Conservation (phyloP, 2,113 vertebrate species). For the Grammomys dolichurus region DNA sequence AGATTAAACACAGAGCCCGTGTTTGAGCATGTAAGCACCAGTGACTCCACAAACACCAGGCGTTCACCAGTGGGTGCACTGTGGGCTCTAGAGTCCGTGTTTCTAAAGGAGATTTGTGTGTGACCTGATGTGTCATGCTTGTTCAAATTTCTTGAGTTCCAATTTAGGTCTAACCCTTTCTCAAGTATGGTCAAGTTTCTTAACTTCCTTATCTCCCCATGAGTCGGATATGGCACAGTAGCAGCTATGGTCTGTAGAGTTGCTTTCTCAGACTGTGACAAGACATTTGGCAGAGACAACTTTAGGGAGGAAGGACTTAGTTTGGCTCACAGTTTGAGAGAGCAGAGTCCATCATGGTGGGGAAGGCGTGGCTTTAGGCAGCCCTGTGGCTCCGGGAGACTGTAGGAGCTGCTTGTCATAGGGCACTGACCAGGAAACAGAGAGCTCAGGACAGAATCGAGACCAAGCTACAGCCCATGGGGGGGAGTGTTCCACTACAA, state of each 20-base stretch:
- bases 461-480: neutral
- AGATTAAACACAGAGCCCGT: neutral
- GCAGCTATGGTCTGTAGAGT: neutral
- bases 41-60: neutral
- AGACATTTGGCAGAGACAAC: neutral
- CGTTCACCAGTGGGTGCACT: neutral
- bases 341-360: too few relatives aligned
- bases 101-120: neutral
- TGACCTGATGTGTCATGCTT: neutral
- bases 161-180: neutral
- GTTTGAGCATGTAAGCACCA: neutral
- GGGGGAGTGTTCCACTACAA: neutral
- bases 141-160: neutral
- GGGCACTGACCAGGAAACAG: neutral
- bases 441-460: neutral
- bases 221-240: neutral
- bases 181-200: neutral
- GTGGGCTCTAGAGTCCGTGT: neutral
- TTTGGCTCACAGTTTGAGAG: neutral
- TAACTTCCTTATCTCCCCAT: neutral
- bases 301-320: neutral
- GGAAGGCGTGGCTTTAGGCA: neutral
- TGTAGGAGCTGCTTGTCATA: neutral
- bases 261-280: neutral
- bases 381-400: neutral